Evolutionary conservation across 2,113 vertebrate genomes (phyloP).

Genomic region (Cyphomyrus discorhynchus): DNA sequence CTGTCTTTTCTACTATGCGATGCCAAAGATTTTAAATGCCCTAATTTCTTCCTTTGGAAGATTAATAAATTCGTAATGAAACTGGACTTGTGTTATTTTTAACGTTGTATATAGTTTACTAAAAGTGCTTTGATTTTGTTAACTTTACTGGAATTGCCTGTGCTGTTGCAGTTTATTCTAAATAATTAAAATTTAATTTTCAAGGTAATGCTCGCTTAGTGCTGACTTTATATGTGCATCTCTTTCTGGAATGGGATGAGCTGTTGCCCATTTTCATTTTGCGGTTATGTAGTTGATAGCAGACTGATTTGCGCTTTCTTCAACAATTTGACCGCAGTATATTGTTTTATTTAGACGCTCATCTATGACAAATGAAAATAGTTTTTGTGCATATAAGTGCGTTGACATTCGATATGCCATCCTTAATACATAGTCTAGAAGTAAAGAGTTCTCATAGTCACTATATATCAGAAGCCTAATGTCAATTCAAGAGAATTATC

Average conservation of each 20-base stretch:
- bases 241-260: not conserved
- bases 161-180: not conserved
- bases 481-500: not conserved
- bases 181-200: not conserved
- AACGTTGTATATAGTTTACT: not conserved
- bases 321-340: not conserved
- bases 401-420: not conserved
- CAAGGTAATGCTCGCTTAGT: not conserved
- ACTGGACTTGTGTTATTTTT: not conserved
- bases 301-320: not conserved
- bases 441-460: not conserved
- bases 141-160: not conserved
- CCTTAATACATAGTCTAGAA: not conserved
- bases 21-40: constrained; percentile 86
- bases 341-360: not conserved
- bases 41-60: constrained; percentile 84
- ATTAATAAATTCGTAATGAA: constrained; percentile 69
- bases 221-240: not conserved
- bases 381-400: not conserved
- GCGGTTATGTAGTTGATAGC: not conserved
- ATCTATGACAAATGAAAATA: not conserved
- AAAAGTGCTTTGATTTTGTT: not conserved
- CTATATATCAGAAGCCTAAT: not conserved
- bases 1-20: constrained; percentile 71
- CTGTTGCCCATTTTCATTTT: not conserved